These are phyloP conservation scores for Tetragonula clypearis DNA, from an alignment of 1,140 invertebrate genomes.

Conservation along the genomic window DNA sequence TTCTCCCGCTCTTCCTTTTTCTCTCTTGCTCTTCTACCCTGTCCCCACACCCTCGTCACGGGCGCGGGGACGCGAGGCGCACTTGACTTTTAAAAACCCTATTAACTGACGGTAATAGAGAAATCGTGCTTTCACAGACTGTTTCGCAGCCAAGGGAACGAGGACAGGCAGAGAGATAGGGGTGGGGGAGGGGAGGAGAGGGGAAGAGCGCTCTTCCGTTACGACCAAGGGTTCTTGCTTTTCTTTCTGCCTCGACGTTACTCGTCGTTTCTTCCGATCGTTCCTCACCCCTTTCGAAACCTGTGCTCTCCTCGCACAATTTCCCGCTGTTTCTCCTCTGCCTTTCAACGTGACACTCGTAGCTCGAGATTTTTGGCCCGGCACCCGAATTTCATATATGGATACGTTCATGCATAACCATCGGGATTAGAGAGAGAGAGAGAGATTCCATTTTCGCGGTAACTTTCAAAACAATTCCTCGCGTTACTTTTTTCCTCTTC, in stretches of 20 bases:
- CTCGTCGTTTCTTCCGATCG: constrained; percentile 8
- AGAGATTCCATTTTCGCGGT: too few species aligned
- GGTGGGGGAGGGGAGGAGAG: too few species aligned
- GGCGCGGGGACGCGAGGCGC: constrained; percentile 40
- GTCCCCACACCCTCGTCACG: constrained; percentile 32
- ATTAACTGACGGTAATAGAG: constrained; percentile 66
- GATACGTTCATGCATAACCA: too few species aligned
- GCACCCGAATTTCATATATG: too few species aligned
- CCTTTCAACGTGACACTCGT: not conserved
- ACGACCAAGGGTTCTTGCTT: not conserved
- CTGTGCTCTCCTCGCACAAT: not conserved
- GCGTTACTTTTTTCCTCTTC: not conserved
- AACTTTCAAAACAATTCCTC: not conserved
- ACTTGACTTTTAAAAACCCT: constrained; percentile 67
- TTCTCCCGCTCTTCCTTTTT: too few species aligned
- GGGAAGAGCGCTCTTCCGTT: not conserved
- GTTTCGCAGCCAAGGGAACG: constrained; percentile 44
- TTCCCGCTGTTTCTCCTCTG: not conserved
- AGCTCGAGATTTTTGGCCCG: too few species aligned
- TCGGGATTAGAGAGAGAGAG: too few species aligned
- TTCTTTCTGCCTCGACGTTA: constrained; percentile 9
- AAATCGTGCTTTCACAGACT: constrained; percentile 61
- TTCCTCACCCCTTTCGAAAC: not conserved
- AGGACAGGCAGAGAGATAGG: not conserved
- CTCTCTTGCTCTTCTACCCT: not conserved